phyloP scores from a whole-genome alignment of 2,113 vertebrate genomes.

The Podocnemis expansa region DNA sequence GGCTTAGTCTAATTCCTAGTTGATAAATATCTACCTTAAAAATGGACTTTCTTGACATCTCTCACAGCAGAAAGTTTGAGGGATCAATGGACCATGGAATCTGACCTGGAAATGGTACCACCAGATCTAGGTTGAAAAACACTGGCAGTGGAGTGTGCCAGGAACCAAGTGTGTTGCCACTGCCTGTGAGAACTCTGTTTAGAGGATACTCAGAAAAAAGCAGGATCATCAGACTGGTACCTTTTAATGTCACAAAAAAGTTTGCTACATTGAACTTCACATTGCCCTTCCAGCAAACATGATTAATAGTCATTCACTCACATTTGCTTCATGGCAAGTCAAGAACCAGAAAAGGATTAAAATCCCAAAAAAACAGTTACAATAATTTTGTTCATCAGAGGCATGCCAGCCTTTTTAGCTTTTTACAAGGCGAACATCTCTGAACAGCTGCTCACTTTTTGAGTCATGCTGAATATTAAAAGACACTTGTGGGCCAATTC shows the following conservation, averaged over 20 bases:
- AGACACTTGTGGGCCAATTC: accelerated
- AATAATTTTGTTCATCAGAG: neutral
- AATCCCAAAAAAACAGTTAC: neutral
- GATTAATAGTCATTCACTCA: neutral
- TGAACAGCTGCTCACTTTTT: accelerated
- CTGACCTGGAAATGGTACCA: neutral
- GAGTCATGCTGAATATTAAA: accelerated
- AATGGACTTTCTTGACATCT: neutral
- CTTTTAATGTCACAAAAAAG: neutral
- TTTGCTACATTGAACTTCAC: neutral
- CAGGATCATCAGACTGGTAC: neutral
- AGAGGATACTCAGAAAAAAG: neutral
- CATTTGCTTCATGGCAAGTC: neutral
- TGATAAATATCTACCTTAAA: neutral
- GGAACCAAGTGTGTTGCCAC: too few species aligned
- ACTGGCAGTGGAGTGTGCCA: neutral
- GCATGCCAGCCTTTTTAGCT: neutral
- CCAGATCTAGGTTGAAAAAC: neutral
- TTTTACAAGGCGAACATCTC: neutral
- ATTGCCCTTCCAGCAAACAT: neutral
- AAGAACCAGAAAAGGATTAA: neutral
- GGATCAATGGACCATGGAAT: neutral
- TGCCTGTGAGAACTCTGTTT: neutral
- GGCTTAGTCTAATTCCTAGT: neutral
- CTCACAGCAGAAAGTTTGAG: neutral